Percentiles rank a stretch among this genome's conserved stretches.
Evolutionary conservation across 2,797 vertebrate species (phyloP).

Genomic region (Ceryle rudis): DNA sequence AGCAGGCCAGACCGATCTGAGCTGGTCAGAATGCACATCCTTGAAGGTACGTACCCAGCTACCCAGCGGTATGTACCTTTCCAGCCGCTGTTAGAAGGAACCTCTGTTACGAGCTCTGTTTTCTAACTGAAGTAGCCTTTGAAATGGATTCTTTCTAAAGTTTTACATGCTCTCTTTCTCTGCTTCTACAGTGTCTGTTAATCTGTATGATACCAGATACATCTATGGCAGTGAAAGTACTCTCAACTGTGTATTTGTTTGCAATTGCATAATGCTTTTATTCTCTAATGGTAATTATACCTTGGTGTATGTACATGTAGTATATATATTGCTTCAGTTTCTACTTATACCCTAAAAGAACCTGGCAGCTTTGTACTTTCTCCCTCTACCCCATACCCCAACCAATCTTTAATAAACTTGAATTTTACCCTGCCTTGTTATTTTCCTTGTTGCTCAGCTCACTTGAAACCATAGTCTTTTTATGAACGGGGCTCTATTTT

Average conservation of each 20-base stretch:
- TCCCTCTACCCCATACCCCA: neutral
- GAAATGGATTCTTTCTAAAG: neutral
- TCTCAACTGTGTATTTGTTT: neutral
- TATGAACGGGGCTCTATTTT: neutral
- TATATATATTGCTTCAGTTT: neutral
- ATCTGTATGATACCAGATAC: neutral
- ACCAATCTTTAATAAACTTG: neutral
- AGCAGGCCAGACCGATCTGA: conserved; percentile 92
- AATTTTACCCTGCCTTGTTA: neutral
- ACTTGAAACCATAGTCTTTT: neutral
- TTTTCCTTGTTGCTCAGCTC: neutral
- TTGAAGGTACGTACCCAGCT: conserved; percentile 85
- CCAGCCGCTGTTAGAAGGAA: neutral
- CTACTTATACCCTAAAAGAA: neutral
- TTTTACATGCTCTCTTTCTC: neutral
- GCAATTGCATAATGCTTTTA: neutral
- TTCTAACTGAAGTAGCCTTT: neutral
- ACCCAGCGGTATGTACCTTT: neutral
- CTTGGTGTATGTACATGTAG: no score
- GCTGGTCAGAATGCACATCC: conserved; percentile 96
- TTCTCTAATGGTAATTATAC: neutral
- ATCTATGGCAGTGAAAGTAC: neutral
- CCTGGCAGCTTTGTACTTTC: neutral
- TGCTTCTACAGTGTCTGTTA: neutral
- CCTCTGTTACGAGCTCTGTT: neutral